Conservation (phyloP, 2,113 vertebrate genomes). For the Narcine bancroftii region DNA sequence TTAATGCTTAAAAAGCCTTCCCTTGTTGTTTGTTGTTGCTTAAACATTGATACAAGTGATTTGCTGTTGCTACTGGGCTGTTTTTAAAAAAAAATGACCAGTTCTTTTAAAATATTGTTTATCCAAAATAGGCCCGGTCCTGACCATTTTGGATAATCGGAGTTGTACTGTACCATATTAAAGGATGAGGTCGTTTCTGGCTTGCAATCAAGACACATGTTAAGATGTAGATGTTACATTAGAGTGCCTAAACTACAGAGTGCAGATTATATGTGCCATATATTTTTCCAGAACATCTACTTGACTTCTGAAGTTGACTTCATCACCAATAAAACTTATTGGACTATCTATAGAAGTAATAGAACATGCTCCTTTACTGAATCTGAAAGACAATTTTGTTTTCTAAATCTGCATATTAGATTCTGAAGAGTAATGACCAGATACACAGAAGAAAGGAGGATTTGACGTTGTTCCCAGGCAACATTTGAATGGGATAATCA, state of each 20-base stretch:
- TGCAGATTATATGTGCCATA: background rate
- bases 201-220: constrained; percentile 4
- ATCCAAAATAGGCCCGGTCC: too few species aligned
- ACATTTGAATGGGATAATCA: too few species aligned
- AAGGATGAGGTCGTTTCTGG: constrained; percentile 11
- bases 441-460: too few species aligned
- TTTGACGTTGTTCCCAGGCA: too few species aligned
- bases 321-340: background rate
- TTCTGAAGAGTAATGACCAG: background rate
- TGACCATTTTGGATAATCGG: too few species aligned
- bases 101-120: too few species aligned
- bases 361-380: background rate
- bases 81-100: too few species aligned
- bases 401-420: background rate
- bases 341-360: background rate
- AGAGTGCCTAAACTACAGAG: background rate
- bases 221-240: background rate
- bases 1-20: too few species aligned
- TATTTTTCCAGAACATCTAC: background rate
- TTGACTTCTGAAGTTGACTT: background rate
- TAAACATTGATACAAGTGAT: too few species aligned
- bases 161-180: background rate
- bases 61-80: too few species aligned
- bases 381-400: background rate
- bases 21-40: too few species aligned